A percentile compares a stretch with the other conserved stretches of the same genome.
phyloP scores from a whole-genome alignment of 2,888 invertebrate genomes.

The Gortyna flavago region DNA sequence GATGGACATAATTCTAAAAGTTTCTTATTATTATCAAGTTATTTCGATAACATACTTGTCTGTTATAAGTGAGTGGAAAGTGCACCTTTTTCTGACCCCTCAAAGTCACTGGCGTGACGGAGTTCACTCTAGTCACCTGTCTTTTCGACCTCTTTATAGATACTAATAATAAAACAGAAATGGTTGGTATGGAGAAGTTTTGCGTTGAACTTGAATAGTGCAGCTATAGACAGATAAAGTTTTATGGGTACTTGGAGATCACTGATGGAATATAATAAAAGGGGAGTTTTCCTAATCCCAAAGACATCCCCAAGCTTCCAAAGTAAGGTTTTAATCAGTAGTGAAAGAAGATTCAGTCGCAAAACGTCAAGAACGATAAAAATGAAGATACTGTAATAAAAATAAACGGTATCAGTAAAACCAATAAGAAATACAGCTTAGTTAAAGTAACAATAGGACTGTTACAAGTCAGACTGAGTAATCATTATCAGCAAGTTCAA shows the following conservation, averaged over 20 bases:
- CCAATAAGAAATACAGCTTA: not conserved
- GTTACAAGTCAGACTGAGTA: not conserved
- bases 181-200: not conserved
- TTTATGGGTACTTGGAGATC: not conserved
- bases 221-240: not conserved
- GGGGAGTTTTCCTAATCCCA: too few relatives aligned
- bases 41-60: constrained; percentile 6
- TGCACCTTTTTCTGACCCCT: constrained; percentile 43
- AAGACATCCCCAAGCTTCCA: not conserved
- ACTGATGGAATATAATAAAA: not conserved
- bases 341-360: not conserved
- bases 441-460: not conserved
- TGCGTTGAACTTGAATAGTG: not conserved
- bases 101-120: constrained; percentile 40
- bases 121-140: constrained; percentile 39
- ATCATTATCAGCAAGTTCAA: constrained; percentile 41
- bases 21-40: not conserved
- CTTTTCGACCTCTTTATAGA: constrained; percentile 30
- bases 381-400: not conserved
- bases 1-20: not conserved
- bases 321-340: not conserved
- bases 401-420: not conserved
- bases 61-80: constrained; percentile 24
- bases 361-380: not conserved
- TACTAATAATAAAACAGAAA: constrained; percentile 17